Evolutionary conservation across 2,113 vertebrate species (phyloP).

Genomic region (Hippocampus abdominalis): DNA sequence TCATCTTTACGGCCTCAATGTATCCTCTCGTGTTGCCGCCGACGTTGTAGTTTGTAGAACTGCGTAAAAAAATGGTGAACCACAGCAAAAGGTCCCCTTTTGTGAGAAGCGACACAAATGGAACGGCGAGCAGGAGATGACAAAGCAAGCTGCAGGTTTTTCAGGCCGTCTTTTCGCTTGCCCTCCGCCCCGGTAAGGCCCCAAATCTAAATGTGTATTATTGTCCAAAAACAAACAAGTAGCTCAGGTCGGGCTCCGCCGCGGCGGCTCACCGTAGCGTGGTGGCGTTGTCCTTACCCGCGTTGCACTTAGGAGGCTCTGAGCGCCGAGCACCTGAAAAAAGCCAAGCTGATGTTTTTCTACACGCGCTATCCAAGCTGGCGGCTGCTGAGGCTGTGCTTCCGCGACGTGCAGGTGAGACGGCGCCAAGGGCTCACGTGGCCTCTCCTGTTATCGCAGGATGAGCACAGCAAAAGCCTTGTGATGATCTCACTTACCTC

Average conservation of each 20-base stretch:
- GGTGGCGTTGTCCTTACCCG: constrained; percentile 69
- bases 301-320: constrained; percentile 76
- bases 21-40: constrained; percentile 79
- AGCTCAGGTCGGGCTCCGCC: no score
- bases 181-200: no score
- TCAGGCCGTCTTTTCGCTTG: no score
- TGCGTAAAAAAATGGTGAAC: no score
- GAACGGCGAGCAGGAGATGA: no score
- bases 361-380: constrained; percentile 90
- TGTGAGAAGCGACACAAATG: no score
- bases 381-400: constrained; percentile 82
- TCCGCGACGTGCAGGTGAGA: constrained; percentile 85
- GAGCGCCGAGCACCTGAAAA: constrained; percentile 85
- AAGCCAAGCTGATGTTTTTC: constrained; percentile 94
- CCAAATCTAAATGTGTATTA: no score
- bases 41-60: no score
- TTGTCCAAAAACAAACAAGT: no score
- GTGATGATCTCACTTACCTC: constrained; percentile 30
- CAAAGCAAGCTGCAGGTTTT: no score
- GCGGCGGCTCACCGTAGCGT: no score
- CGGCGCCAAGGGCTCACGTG: background rate
- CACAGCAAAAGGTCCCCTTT: no score
- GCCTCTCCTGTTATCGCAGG: background rate
- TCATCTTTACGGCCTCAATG: constrained; percentile 67
- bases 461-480: background rate